Base-by-base conservation (phyloP, 1,140 invertebrate genomes). In the Akabosia matsudoensis region DNA sequence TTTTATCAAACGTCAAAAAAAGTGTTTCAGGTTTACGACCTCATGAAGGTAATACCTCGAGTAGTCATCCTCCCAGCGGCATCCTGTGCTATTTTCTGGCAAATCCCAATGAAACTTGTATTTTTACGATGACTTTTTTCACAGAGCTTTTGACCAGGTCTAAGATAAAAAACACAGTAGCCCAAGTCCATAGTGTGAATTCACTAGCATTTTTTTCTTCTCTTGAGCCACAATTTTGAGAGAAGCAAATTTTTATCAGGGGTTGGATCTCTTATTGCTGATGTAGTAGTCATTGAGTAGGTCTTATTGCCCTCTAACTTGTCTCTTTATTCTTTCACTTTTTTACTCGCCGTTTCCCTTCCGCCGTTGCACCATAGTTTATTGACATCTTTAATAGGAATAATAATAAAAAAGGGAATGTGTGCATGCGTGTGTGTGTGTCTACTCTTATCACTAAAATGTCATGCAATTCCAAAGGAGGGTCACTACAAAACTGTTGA, bases 301-400 rank as follows among this genome's bases (percentile, higher is more conserved):
- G 61, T 67, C 28, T 67, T 67, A 67, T 67, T 67, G 61, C 61
- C 61, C 61, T 67, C 28, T 67, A 67, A 67, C 61, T 67, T 67
- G 61, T 67, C 61, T 67, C 61, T 22, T 45, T 45, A 67, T 67
- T 67, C 61, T 67, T 24, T 30, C 22, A 7, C 28, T 67, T 67
- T 67, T 67, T 67, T 67, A 67, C 61, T 67, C 28, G 61, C 28
- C 61, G 61, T 67, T 67, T 67, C 61, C 61, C 61, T 67, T 13
- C 61, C 30, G 3, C 31, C 61, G 31, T 30, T 30, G 31, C 28
- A 30, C 61, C 31, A 28, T 22, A 30, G 24, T 67, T 30, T 67
- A 31, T 31, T 67, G 61, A 67, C 61, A 31, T 31, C 22, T 3
- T 24, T 67, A 67, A 67, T 67, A 67, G 24, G 61, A 67, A 31